Conservation (phyloP, 2,797 vertebrate genomes). For the Neosilurus mollespiculum region DNA sequence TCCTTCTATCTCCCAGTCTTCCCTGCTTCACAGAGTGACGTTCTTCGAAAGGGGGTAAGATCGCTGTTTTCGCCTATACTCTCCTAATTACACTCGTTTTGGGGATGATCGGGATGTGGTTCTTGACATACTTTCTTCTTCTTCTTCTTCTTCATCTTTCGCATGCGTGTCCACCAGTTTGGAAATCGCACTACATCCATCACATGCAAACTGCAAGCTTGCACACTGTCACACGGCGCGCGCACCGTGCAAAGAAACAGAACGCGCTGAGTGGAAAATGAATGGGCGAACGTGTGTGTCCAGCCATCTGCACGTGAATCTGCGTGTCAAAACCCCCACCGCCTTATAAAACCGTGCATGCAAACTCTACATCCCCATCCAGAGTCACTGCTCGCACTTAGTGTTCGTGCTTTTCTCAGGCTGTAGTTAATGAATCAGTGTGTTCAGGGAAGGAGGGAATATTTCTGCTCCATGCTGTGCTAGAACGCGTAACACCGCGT, state of each 20-base stretch:
- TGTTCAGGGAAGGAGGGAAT: neutral
- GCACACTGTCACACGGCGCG: conserved; percentile 30
- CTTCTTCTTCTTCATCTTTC: no score
- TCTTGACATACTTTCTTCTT: conserved; percentile 3
- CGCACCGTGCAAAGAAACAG: conserved; percentile 9
- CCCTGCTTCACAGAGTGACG: conserved; percentile 62
- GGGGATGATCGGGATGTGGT: neutral
- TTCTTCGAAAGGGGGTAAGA: conserved; percentile 61
- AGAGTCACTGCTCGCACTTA: no score
- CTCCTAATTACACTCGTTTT: neutral
- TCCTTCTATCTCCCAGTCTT: conserved; percentile 56
- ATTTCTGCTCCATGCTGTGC: neutral
- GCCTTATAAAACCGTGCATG: neutral
- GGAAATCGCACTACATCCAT: neutral
- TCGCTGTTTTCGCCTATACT: conserved; percentile 3
- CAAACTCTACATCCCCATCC: neutral
- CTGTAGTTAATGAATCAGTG: neutral
- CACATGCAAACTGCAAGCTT: conserved; percentile 47
- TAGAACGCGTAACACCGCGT: conserved; percentile 6
- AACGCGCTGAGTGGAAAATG: neutral
- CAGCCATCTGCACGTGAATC: neutral
- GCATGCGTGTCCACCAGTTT: neutral
- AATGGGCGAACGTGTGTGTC: neutral
- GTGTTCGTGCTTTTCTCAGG: neutral
- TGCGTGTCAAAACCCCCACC: neutral